phyloP scores from a whole-genome alignment of 2,888 invertebrate genomes.

The Apotomis betuletana region DNA sequence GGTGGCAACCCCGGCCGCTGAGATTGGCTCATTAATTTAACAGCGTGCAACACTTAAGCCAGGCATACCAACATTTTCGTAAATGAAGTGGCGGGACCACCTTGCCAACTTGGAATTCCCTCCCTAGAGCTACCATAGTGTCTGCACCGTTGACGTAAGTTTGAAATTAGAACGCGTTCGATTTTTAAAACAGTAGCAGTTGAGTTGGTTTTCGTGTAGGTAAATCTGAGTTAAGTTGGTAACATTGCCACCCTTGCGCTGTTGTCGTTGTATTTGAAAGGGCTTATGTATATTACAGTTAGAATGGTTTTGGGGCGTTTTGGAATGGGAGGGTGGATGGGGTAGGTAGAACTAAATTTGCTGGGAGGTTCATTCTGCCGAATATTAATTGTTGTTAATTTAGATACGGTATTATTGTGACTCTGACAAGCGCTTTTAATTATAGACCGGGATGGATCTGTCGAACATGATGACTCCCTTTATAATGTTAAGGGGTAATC shows the following conservation, averaged over 20 bases:
- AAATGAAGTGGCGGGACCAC: conserved; percentile 78
- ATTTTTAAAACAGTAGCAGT: conserved; percentile 36
- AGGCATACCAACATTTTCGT: conserved; percentile 78
- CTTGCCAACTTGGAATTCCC: conserved; percentile 52
- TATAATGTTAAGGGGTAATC: conserved; percentile 26
- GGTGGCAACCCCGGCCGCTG: conserved; percentile 69
- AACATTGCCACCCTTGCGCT: conserved; percentile 66
- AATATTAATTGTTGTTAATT: conserved; percentile 45
- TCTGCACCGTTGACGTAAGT: conserved; percentile 39
- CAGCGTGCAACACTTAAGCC: conserved; percentile 82
- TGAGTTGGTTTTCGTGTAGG: conserved; percentile 45
- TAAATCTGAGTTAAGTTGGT: conserved; percentile 59
- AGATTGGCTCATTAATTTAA: conserved; percentile 84
- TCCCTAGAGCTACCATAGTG: conserved; percentile 37
- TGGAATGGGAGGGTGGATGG: conserved; percentile 9
- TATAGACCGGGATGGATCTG: conserved; percentile 18
- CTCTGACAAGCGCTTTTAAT: conserved; percentile 39
- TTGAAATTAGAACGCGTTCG: conserved; percentile 27
- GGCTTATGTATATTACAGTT: background rate
- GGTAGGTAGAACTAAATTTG: conserved; percentile 43
- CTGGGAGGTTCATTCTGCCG: conserved; percentile 42
- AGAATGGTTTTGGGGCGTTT: background rate
- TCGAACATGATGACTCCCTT: conserved; percentile 24
- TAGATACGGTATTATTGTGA: conserved; percentile 42
- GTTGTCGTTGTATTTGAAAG: conserved; percentile 45